phyloP scores from a whole-genome alignment of 2,888 invertebrate genomes.

The Branchinecta sandiegonensis region DNA sequence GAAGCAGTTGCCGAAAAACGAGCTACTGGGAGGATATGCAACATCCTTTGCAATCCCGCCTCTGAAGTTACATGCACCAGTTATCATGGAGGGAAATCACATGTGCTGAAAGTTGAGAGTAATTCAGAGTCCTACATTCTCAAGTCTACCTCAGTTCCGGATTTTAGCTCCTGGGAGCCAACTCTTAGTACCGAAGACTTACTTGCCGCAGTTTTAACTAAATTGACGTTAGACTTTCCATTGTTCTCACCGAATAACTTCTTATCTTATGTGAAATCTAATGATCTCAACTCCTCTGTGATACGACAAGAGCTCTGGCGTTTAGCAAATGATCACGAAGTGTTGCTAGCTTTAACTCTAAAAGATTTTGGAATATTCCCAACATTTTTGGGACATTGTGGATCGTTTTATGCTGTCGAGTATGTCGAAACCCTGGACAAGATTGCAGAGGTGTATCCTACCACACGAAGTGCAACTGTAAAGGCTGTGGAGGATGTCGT shows the following conservation, averaged over 20 bases:
- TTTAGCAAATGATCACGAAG: conserved; percentile 11
- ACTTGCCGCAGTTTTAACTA: background rate
- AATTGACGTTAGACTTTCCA: background rate
- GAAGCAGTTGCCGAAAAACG: background rate
- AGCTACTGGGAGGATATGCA: background rate
- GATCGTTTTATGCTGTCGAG: conserved; percentile 49
- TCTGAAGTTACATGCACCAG: background rate
- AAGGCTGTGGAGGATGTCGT: conserved; percentile 46
- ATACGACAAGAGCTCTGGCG: background rate
- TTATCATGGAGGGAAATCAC: background rate
- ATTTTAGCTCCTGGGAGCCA: background rate
- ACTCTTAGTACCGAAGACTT: background rate
- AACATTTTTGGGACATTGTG: conserved; percentile 49
- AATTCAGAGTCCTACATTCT: background rate
- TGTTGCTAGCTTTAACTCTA: background rate
- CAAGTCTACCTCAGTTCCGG: background rate
- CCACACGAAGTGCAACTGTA: conserved; percentile 29
- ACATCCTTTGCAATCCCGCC: background rate
- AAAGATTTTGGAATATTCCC: conserved; percentile 48
- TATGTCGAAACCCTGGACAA: conserved; percentile 43
- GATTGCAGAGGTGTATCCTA: conserved; percentile 19
- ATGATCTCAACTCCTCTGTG: conserved; percentile 8
- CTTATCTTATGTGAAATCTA: background rate
- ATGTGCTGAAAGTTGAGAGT: background rate
- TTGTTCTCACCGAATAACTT: background rate